Evolutionary conservation across 2,797 vertebrate species (phyloP), one percentile per base, ranked within the genome.

Genomic region (Sciaenops ocellatus): DNA sequence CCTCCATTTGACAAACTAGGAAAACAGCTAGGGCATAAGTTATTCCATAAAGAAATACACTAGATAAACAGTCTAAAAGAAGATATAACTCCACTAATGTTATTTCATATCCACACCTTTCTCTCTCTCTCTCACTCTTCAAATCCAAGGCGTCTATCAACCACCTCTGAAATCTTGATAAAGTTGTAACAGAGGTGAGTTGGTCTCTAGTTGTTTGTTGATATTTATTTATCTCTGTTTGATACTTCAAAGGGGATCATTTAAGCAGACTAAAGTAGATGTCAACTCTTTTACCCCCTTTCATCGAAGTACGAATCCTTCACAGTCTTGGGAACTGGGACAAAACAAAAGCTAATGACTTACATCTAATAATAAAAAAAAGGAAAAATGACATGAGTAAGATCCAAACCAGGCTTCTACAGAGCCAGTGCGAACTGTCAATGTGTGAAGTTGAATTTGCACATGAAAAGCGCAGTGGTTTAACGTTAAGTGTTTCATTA

Each of bases 361-460:
- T 87, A 68, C 78, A 91, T 88, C 79, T 85, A 76, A 86, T 76
- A 79, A 77, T 76, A 69, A 64, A 69, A 80, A 70, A 71, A 76
- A 59, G 76, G 70, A 69, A 76, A 80, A 42, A 86, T 76, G 81
- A 82, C 85, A 89, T 63, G 75, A 82, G 85, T 74, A 77, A 84
- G 83, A 86, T 87, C 63, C 80, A 89, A 93, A 88, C 79, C 83
- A 90, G 84, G 87, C 86, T 75, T 91, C 79, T 77, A 84, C 73
- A 50, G 60, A 89, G 83, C 67, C 69, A 42, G 38, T 62, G 80
- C 86, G 85, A 93, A 93, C 91, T 93, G 93, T 93, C 95, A 94
- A 83, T 84, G 82, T 87, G 90, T 86, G 93, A 92, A 93, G 91
- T 76, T 68, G 84, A 90, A 95, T 95, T 94, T 95, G 92, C 93